Evolutionary conservation across 2,888 invertebrate genomes (phyloP).

Genomic region (Rhagonycha fulva): DNA sequence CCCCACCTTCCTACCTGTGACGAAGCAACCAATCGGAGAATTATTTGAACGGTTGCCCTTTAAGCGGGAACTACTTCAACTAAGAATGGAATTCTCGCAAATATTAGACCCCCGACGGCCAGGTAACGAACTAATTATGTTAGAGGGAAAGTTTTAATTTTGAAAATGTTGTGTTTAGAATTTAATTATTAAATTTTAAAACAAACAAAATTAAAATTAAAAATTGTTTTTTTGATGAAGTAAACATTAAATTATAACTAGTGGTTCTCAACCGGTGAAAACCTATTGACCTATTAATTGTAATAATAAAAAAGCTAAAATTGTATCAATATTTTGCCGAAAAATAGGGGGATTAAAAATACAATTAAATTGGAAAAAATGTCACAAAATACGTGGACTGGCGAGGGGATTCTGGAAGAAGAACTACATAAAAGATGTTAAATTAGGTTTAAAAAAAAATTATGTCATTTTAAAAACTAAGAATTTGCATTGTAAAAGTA

Average conservation of each 20-base stretch:
- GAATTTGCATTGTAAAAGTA: too few species aligned
- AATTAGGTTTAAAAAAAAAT: too few species aligned
- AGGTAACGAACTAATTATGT: slow-evolving; percentile 30
- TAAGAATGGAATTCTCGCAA: slow-evolving; percentile 12
- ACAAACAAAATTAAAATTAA: background rate
- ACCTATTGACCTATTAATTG: too few species aligned
- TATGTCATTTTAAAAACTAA: too few species aligned
- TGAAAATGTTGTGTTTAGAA: background rate
- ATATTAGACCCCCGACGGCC: slow-evolving; percentile 23
- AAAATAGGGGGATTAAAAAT: too few species aligned
- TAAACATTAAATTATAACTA: background rate
- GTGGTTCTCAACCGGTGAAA: too few species aligned
- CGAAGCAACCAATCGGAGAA: slow-evolving; percentile 38
- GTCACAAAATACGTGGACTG: too few species aligned
- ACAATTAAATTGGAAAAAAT: too few species aligned
- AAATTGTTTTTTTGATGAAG: background rate
- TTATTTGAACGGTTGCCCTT: slow-evolving; percentile 15
- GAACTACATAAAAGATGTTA: too few species aligned
- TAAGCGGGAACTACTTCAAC: slow-evolving; percentile 29
- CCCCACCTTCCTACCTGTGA: slow-evolving; percentile 48
- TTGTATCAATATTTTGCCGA: too few species aligned
- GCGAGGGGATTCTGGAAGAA: too few species aligned
- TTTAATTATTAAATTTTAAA: background rate
- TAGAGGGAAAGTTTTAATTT: background rate
- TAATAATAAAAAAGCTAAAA: too few species aligned